phyloP scores from a whole-genome alignment of 2,797 vertebrate genomes.

The Poeciliopsis turneri region DNA sequence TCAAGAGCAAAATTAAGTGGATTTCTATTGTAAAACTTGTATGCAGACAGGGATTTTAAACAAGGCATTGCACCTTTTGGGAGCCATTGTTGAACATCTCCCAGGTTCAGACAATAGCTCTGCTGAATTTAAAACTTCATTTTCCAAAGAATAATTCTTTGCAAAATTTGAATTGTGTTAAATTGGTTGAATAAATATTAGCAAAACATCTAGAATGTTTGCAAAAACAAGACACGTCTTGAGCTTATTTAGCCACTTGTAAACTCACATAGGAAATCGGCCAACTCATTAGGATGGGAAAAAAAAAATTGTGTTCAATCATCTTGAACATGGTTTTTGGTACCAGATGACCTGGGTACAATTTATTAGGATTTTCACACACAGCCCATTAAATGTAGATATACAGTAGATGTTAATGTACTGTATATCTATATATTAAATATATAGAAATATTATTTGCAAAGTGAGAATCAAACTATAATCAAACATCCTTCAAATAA shows the following conservation, averaged over 20 bases:
- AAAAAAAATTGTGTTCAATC: background rate
- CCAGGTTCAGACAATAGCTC: background rate
- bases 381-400: background rate
- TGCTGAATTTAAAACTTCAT: background rate
- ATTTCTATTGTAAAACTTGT: constrained; percentile 22
- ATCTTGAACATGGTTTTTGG: background rate
- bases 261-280: background rate
- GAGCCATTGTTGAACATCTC: constrained; percentile 6
- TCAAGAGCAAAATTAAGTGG: constrained; percentile 17
- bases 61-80: background rate
- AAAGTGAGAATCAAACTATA: background rate
- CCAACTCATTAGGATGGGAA: background rate
- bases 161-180: background rate
- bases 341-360: background rate
- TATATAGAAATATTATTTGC: background rate
- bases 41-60: constrained; percentile 8
- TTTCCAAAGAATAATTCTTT: background rate
- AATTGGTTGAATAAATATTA: background rate
- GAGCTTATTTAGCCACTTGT: background rate
- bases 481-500: background rate
- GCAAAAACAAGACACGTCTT: background rate
- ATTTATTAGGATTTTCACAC: background rate
- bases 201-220: background rate
- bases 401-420: background rate
- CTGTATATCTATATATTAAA: too few relatives aligned